Conservation (phyloP, 2,797 vertebrate genomes). For the Hyperoplus immaculatus region DNA sequence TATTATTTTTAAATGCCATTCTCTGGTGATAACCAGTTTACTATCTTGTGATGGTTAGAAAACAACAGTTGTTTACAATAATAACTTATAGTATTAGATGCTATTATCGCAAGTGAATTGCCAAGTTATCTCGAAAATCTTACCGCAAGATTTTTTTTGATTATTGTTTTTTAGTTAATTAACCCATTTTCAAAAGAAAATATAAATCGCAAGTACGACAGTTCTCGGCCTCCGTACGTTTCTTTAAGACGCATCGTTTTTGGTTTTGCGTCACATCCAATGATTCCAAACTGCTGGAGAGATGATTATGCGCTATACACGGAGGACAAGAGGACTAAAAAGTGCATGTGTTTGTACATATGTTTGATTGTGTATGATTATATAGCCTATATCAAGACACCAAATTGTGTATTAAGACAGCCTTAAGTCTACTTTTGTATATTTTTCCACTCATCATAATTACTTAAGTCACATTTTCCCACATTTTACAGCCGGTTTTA, state of each 20-base stretch:
- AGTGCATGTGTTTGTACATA: slow-evolving; percentile 53
- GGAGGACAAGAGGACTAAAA: slow-evolving; percentile 2
- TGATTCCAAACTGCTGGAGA: slow-evolving; percentile 80
- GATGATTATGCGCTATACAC: slow-evolving; percentile 3
- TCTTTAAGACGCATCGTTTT: slow-evolving; percentile 4
- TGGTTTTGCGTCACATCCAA: slow-evolving; percentile 21
- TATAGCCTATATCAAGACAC: slow-evolving; percentile 20
- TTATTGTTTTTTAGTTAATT: too few relatives aligned
- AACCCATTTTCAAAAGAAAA: too few relatives aligned
- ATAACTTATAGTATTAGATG: too few relatives aligned
- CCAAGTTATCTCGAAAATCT: too few relatives aligned
- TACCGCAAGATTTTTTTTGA: too few relatives aligned
- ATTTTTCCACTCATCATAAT: background rate
- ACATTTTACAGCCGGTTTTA: slow-evolving; percentile 2
- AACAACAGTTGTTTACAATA: too few relatives aligned
- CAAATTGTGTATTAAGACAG: slow-evolving; percentile 31
- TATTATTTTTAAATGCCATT: too few relatives aligned
- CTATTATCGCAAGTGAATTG: too few relatives aligned
- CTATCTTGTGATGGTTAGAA: too few relatives aligned
- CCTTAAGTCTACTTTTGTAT: slow-evolving; percentile 18
- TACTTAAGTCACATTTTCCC: background rate
- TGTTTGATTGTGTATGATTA: slow-evolving; percentile 39
- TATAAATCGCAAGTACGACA: too few relatives aligned
- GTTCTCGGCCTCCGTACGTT: too few relatives aligned
- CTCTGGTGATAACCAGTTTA: too few relatives aligned